Evolutionary conservation across 2,888 invertebrate genomes (phyloP).

Genomic region (Cheilosia urbana): DNA sequence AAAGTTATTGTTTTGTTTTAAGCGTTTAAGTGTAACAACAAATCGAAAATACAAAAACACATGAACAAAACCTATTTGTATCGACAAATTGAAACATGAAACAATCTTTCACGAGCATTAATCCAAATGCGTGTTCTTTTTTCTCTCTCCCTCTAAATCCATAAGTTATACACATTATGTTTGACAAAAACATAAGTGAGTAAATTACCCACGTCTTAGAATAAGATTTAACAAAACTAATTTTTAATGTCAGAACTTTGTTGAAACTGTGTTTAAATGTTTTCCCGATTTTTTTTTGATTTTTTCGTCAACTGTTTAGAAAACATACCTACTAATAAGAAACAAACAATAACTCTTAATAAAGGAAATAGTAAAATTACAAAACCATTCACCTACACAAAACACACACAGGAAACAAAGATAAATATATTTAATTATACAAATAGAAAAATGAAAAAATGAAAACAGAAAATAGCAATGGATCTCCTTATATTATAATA

Average conservation of each 20-base stretch:
- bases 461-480: constrained; percentile 53
- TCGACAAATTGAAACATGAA: constrained; percentile 67
- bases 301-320: constrained; percentile 8
- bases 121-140: constrained; percentile 12
- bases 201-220: constrained; percentile 42
- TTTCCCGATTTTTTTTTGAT: constrained; percentile 12
- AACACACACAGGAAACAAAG: constrained; percentile 55
- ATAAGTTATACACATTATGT: constrained; percentile 57
- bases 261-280: constrained; percentile 26
- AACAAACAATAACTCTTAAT: constrained; percentile 29
- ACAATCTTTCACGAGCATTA: constrained; percentile 74
- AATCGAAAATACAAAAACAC: constrained; percentile 35
- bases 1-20: constrained; percentile 52
- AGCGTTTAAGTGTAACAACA: constrained; percentile 25
- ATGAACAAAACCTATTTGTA: constrained; percentile 33
- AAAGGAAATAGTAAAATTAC: constrained; percentile 8
- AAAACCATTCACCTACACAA: constrained; percentile 29
- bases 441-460: constrained; percentile 19
- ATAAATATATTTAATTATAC: constrained; percentile 41
- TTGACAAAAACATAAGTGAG: constrained; percentile 46
- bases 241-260: constrained; percentile 1
- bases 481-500: constrained; percentile 68
- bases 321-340: background rate
- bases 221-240: constrained; percentile 32
- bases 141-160: constrained; percentile 11